phyloP scores from a whole-genome alignment of 2,888 invertebrate species.

The Lasioglossum zephyrum region DNA sequence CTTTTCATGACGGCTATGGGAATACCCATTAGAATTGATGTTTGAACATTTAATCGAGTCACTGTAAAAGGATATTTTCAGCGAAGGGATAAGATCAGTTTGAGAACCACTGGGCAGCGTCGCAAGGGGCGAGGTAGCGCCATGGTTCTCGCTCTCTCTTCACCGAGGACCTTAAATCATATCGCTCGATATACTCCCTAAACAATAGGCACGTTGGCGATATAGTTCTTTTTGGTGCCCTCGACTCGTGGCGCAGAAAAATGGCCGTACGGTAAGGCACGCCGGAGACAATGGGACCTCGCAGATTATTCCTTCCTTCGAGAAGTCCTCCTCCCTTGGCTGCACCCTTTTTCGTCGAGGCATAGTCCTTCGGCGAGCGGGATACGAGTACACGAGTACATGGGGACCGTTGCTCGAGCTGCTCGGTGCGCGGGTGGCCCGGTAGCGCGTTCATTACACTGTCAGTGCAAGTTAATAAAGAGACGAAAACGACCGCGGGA shows the following conservation, averaged over 20 bases:
- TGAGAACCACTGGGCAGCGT: constrained; percentile 65
- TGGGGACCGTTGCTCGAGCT: constrained; percentile 9
- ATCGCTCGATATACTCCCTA: constrained; percentile 73
- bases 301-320: constrained; percentile 59
- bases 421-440: constrained; percentile 75
- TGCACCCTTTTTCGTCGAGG: constrained; percentile 33
- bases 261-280: constrained; percentile 68
- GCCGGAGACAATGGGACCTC: constrained; percentile 67
- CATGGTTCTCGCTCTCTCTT: constrained; percentile 22
- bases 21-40: background rate
- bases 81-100: background rate
- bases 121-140: constrained; percentile 33
- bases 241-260: constrained; percentile 54
- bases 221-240: constrained; percentile 65
- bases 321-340: constrained; percentile 31
- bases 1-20: no score
- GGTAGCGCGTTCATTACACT: constrained; percentile 78
- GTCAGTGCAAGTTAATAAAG: constrained; percentile 68
- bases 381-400: constrained; percentile 20
- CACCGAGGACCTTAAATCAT: constrained; percentile 70
- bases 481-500: constrained; percentile 18
- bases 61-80: background rate
- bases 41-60: background rate
- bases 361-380: constrained; percentile 27
- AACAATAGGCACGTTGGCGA: constrained; percentile 70